phyloP scores from a whole-genome alignment of 2,113 vertebrate genomes.

The Syngnathoides biaculeatus region DNA sequence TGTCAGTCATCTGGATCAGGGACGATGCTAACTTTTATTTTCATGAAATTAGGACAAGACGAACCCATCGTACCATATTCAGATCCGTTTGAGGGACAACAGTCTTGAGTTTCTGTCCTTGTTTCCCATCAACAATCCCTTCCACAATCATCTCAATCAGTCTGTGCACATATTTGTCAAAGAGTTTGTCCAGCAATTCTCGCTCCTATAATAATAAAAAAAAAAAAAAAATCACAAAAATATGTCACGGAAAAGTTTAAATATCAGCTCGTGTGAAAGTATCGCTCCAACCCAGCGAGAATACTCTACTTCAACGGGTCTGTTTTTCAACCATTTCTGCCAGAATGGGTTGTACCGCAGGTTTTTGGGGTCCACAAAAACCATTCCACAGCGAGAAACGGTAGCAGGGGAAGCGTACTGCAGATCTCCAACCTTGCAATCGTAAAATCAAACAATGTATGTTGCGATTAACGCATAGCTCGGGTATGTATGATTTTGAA shows the following conservation, averaged over 20 bases:
- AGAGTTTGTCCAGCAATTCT: slow-evolving; percentile 72
- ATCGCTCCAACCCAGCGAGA: background rate
- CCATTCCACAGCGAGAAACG: slow-evolving; percentile 95
- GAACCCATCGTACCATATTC: slow-evolving; percentile 82
- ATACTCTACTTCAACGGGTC: slow-evolving; percentile 73
- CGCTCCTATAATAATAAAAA: slow-evolving; percentile 69
- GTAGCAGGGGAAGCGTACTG: slow-evolving; percentile 97
- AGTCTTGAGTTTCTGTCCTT: slow-evolving; percentile 82
- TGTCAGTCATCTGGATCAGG: background rate
- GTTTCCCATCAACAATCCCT: slow-evolving; percentile 82
- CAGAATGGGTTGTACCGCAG: slow-evolving; percentile 86
- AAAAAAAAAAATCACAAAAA: slow-evolving; percentile 2
- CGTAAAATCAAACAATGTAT: background rate
- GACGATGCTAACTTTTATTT: background rate
- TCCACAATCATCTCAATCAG: slow-evolving; percentile 87
- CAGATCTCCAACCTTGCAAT: slow-evolving; percentile 90
- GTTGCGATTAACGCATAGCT: background rate
- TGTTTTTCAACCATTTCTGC: slow-evolving; percentile 84
- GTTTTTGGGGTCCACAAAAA: slow-evolving; percentile 96
- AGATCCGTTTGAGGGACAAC: slow-evolving; percentile 90
- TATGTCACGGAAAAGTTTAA: background rate
- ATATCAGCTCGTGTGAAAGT: background rate
- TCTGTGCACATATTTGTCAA: slow-evolving; percentile 87
- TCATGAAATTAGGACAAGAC: background rate
- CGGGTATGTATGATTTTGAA: background rate